phyloP scores from a whole-genome alignment of 1,140 invertebrate genomes.

The Eumeta japonica region DNA sequence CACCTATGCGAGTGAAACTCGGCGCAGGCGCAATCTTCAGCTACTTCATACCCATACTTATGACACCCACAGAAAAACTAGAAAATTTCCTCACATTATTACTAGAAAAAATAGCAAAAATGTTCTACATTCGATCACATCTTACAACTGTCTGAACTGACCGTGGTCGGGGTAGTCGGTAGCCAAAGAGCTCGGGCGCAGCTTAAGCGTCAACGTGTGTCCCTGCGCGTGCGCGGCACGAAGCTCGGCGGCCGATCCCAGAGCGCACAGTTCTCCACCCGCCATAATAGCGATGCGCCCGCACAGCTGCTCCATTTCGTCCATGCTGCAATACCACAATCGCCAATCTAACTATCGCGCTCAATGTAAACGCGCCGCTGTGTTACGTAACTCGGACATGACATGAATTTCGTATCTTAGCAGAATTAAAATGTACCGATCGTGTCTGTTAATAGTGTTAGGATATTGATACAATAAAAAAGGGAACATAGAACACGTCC shows the following conservation, averaged over 20 bases:
- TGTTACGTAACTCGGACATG: too few species aligned
- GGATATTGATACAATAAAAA: not conserved
- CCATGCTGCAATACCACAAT: conserved; percentile 70
- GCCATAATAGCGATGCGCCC: conserved; percentile 81
- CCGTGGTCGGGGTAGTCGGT: not conserved
- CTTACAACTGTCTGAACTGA: too few species aligned
- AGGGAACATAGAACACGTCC: too few species aligned
- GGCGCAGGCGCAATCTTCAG: too few species aligned
- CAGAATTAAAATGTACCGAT: not conserved
- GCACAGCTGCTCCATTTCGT: conserved; percentile 82
- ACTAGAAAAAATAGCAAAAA: too few species aligned
- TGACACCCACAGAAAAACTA: too few species aligned
- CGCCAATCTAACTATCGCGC: conserved; percentile 1
- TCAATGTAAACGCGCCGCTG: not conserved
- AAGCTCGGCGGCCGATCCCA: conserved; percentile 57
- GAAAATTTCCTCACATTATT: too few species aligned
- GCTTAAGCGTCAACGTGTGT: conserved; percentile 43
- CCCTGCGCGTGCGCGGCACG: conserved; percentile 58
- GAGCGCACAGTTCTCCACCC: conserved; percentile 65
- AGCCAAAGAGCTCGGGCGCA: conserved; percentile 6
- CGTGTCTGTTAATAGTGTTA: not conserved
- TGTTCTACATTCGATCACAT: too few species aligned
- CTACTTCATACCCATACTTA: too few species aligned
- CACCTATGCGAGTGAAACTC: too few species aligned
- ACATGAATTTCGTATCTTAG: too few species aligned